Evolutionary conservation across 2,113 vertebrate genomes (phyloP).

Genomic region (Gnathonemus echidnorhynchus): DNA sequence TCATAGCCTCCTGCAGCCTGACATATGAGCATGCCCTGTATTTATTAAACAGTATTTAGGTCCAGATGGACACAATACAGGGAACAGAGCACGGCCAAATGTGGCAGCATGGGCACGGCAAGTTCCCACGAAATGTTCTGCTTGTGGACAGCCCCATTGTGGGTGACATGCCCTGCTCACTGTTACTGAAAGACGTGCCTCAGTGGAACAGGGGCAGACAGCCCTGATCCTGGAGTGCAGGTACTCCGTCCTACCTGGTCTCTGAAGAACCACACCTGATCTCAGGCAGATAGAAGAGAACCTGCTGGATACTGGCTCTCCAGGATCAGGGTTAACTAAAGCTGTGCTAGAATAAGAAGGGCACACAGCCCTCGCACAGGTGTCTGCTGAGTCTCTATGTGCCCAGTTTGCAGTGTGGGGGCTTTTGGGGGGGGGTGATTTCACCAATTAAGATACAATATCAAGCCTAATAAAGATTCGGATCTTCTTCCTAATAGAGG

Average conservation of each 20-base stretch:
- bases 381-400: background rate
- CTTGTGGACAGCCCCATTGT: background rate
- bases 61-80: constrained; percentile 15
- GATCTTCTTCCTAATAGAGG: background rate
- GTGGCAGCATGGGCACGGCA: background rate
- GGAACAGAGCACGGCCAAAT: background rate
- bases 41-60: background rate
- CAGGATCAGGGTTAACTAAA: background rate
- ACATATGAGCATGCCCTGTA: background rate
- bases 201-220: background rate
- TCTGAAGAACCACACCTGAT: background rate
- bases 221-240: background rate
- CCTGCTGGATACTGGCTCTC: background rate
- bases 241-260: background rate
- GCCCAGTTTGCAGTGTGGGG: background rate
- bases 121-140: constrained; percentile 3
- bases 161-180: background rate
- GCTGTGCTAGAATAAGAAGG: background rate
- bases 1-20: background rate
- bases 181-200: background rate
- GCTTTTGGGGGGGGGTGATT: background rate
- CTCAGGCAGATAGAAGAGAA: background rate
- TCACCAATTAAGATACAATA: constrained; percentile 10
- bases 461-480: constrained; percentile 8
- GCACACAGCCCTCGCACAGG: background rate